Evolutionary conservation across 1,140 invertebrate genomes (phyloP).

Genomic region (Leptopilina boulardi): DNA sequence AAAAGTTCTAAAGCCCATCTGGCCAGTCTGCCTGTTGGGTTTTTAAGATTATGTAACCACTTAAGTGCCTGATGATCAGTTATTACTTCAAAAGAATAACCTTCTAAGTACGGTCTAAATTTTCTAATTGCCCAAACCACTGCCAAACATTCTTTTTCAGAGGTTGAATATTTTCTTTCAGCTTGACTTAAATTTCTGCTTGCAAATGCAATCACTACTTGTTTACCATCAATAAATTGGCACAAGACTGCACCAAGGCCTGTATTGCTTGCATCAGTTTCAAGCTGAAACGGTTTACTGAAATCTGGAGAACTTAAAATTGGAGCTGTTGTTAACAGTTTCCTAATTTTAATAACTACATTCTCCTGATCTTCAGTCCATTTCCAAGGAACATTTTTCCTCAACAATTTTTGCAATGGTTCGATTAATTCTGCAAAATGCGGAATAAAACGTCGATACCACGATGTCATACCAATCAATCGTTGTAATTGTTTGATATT

Average conservation of each 20-base stretch:
- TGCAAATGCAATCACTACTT: not conserved
- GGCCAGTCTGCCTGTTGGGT: constrained; percentile 64
- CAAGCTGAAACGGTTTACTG: not conserved
- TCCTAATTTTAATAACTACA: not conserved
- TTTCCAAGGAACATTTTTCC: not conserved
- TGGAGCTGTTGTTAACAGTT: not conserved
- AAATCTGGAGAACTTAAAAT: not conserved
- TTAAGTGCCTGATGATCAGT: constrained; percentile 75
- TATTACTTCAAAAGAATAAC: constrained; percentile 61
- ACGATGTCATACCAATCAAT: constrained; percentile 55
- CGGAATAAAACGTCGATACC: constrained; percentile 53
- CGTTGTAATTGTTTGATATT: constrained; percentile 48
- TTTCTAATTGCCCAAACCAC: too few relatives aligned
- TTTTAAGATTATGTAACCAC: constrained; percentile 73
- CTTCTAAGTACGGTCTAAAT: constrained; percentile 71
- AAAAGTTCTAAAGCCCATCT: constrained; percentile 68
- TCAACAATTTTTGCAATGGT: not conserved
- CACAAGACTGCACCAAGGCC: not conserved
- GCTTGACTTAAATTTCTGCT: not conserved
- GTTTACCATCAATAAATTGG: not conserved
- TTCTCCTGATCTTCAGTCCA: not conserved
- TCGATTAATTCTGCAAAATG: constrained; percentile 37
- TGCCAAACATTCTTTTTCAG: constrained; percentile 74
- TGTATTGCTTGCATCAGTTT: not conserved
- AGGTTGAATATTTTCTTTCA: not conserved